These are phyloP conservation scores for Pogonocherus hispidulus DNA, from an alignment of 2,888 invertebrate species.

Conservation along the genomic window DNA sequence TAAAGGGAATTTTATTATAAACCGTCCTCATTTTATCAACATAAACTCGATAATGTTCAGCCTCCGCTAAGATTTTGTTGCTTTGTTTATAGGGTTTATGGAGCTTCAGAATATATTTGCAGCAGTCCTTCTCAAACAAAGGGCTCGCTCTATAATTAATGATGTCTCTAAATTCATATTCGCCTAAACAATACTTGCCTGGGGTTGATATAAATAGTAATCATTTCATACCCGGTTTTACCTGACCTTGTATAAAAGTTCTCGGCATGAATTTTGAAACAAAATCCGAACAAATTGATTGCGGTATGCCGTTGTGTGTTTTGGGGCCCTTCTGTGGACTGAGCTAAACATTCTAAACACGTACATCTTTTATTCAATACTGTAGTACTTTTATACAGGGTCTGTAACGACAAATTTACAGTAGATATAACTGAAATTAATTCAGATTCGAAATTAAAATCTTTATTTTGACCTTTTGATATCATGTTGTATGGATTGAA, in stretches of 20 bases:
- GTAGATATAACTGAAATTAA: too few relatives aligned
- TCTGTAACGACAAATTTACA: too few relatives aligned
- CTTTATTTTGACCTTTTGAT: too few relatives aligned
- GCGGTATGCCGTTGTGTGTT: not conserved
- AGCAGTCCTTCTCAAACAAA: constrained; percentile 11
- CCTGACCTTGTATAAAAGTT: constrained; percentile 12
- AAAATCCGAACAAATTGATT: constrained; percentile 5
- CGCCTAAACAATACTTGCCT: constrained; percentile 1
- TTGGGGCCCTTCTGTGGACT: not conserved
- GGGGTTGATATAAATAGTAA: constrained; percentile 17
- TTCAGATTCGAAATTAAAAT: too few relatives aligned
- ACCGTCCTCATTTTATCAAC: constrained; percentile 1
- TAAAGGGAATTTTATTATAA: not conserved
- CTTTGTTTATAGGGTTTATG: constrained; percentile 14
- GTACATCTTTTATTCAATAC: too few relatives aligned
- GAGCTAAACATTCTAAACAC: too few relatives aligned
- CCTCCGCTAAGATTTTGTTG: constrained; percentile 9
- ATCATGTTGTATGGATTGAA: too few relatives aligned
- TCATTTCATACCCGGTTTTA: constrained; percentile 10
- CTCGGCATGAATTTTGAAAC: not conserved
- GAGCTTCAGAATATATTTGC: constrained; percentile 9
- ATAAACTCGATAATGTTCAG: constrained; percentile 1
- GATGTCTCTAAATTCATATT: constrained; percentile 22
- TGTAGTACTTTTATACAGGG: too few relatives aligned
- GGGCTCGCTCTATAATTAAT: constrained; percentile 14